Evolutionary conservation across 64 coral and sea anemone genomes (phyloP).

Genomic region (Pachyseris speciosa): DNA sequence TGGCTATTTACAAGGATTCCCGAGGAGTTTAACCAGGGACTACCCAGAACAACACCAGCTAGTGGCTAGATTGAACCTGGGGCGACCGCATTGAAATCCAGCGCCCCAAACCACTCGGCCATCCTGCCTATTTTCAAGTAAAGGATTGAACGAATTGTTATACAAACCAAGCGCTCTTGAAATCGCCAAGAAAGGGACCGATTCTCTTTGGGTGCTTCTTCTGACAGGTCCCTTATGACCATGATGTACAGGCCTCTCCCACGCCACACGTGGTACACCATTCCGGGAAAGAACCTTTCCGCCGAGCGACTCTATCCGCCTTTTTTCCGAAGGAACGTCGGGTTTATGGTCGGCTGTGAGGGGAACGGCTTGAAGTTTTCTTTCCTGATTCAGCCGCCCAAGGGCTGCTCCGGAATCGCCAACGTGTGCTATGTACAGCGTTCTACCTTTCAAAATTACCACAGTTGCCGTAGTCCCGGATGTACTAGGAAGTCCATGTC

Average conservation of each 20-base stretch:
- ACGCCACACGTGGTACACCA: slow-evolving; percentile 88
- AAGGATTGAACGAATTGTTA: background rate
- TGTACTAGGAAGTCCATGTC: slow-evolving; percentile 93
- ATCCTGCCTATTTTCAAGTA: background rate
- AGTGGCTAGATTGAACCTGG: too few species aligned
- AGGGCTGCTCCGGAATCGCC: slow-evolving; percentile 90
- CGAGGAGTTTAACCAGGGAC: too few species aligned
- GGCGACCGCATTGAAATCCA: too few species aligned
- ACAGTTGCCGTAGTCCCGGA: slow-evolving; percentile 86
- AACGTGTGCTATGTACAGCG: slow-evolving; percentile 93
- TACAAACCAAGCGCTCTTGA: slow-evolving; percentile 88
- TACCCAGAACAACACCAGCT: too few species aligned
- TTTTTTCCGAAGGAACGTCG: slow-evolving; percentile 81
- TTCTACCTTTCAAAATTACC: slow-evolving; percentile 82
- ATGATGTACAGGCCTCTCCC: slow-evolving; percentile 83
- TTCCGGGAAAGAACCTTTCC: slow-evolving; percentile 85
- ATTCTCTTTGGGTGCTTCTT: slow-evolving; percentile 89
- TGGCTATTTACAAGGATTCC: too few species aligned
- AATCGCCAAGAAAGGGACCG: slow-evolving; percentile 89
- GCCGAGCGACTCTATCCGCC: slow-evolving; percentile 79
- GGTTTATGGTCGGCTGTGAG: slow-evolving; percentile 96
- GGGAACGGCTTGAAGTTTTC: slow-evolving; percentile 63
- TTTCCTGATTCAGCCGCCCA: slow-evolving; percentile 31
- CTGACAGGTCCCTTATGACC: slow-evolving; percentile 90
- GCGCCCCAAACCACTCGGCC: too few species aligned